A percentile compares a stretch with the other conserved stretches of the same genome.
phyloP scores from a whole-genome alignment of 2,888 invertebrate species.

The Drosophila glabriapex region DNA sequence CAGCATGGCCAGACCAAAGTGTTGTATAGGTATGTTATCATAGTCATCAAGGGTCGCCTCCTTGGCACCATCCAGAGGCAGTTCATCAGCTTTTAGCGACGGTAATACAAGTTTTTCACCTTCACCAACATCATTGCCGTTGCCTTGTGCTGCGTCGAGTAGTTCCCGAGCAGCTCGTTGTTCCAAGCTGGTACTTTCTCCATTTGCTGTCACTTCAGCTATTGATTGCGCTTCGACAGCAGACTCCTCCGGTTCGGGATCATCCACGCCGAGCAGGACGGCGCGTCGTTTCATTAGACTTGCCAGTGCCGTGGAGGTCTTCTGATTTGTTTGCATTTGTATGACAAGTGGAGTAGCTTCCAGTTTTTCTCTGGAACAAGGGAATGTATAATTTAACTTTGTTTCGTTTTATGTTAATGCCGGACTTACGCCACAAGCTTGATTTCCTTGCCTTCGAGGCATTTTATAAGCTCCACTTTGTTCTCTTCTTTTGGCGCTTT shows the following conservation, averaged over 20 bases:
- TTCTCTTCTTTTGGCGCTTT: constrained; percentile 86
- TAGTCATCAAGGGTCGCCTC: constrained; percentile 90
- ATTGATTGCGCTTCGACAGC: constrained; percentile 34
- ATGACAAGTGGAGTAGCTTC: constrained; percentile 88
- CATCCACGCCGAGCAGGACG: constrained; percentile 85
- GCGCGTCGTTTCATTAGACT: constrained; percentile 83
- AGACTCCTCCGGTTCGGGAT: constrained; percentile 66
- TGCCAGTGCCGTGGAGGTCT: constrained; percentile 86
- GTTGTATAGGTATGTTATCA: constrained; percentile 89
- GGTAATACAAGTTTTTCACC: constrained; percentile 86
- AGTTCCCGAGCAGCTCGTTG: constrained; percentile 91
- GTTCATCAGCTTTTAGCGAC: constrained; percentile 86
- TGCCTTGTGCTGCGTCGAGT: constrained; percentile 86
- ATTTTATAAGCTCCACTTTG: constrained; percentile 90
- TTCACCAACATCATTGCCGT: constrained; percentile 83
- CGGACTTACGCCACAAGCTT: constrained; percentile 90
- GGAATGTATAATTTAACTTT: not conserved
- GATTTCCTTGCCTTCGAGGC: constrained; percentile 91
- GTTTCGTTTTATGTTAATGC: not conserved
- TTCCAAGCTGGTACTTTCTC: constrained; percentile 85
- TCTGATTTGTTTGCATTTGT: constrained; percentile 88
- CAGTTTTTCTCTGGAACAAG: constrained; percentile 85
- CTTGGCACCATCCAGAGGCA: constrained; percentile 88
- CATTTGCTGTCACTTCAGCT: constrained; percentile 72
- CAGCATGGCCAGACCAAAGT: constrained; percentile 96